Base-by-base conservation (phyloP, 2,113 vertebrate genomes). In the Heliornis fulica region DNA sequence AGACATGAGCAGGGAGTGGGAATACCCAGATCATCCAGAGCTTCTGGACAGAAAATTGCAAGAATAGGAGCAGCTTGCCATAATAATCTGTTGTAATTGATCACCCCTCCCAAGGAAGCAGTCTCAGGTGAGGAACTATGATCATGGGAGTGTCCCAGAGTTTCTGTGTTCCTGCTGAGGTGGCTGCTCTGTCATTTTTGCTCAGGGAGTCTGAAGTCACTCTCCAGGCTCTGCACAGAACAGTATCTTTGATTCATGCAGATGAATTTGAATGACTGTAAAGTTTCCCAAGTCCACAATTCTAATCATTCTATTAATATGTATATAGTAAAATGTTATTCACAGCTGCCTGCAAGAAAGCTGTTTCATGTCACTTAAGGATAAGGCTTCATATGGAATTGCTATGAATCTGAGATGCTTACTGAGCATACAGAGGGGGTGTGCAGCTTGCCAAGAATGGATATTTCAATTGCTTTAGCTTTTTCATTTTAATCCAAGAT, bases 401-500 rank as follows among this genome's bases (percentile, higher is more conserved):
- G 41, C 53, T 56, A 15, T 46, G 77, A 92, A 71, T 45, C 59
- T 26, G 48, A 83, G 81, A 51, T 22, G 11, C 65, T 85, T 70
- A 50, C 31, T 36, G 36, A 86, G 46, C 11, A 21, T 63, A 48
- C 65, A 54, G 75, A 2, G 3, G 36, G 61, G 63, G 38, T 40
- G 26, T 8, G 15, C 41, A 69, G 59, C 26, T 11, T n/a, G 90
- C 93, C 90, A 92, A 68, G 65, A 89, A 51, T n/a, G 48, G 65
- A 63, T 63, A 83, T 28, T 83, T 68, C 48, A 69, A 22, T 78
- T 82, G 65, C 64, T 72, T 72, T 54, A n/a, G 60, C 48, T 86
- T 94, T 86, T 82, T 89, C 72, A 57, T 92, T 92, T 83, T 68
- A 86, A 89, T 54, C 70, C 71, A 83, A 89, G 41, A 70, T 5